Conservation (phyloP, 2,113 vertebrate species). For the Hemichromis elongatus region DNA sequence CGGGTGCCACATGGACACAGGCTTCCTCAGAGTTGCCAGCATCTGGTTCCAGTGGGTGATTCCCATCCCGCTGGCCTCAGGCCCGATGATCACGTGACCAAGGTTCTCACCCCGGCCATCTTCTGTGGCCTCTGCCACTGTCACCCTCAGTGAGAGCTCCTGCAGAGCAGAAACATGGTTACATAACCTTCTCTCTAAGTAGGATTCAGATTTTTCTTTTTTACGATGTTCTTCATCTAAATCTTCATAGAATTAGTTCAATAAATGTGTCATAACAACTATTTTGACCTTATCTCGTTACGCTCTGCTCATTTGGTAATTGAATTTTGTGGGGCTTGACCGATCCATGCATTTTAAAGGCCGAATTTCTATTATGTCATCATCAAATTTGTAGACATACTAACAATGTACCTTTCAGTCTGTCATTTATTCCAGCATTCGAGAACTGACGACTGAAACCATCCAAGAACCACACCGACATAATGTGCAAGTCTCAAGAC, state of each 20-base stretch:
- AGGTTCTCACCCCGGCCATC: conserved; percentile 87
- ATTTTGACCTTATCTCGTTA: not conserved
- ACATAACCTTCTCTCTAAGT: not conserved
- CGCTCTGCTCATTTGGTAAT: not conserved
- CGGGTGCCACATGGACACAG: conserved; percentile 97
- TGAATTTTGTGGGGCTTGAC: not conserved
- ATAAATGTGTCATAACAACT: not conserved
- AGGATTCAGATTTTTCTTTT: not conserved
- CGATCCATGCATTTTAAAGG: not conserved
- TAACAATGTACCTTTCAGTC: not conserved
- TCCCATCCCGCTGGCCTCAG: conserved; percentile 87
- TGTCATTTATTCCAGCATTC: not conserved
- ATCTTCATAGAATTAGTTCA: not conserved
- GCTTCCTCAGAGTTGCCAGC: conserved; percentile 92
- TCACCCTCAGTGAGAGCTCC: conserved; percentile 94
- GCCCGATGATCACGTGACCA: conserved; percentile 95
- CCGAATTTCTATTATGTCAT: not conserved
- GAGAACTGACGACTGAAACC: not conserved
- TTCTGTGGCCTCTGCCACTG: conserved; percentile 87
- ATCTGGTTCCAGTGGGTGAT: conserved; percentile 99
- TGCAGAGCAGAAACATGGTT: conserved; percentile 42
- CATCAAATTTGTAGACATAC: not conserved
- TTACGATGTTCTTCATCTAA: not conserved
- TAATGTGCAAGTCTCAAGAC: not conserved
- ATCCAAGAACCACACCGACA: not conserved